Evolutionary conservation across 2,888 invertebrate species (phyloP).

Genomic region (Tinea trinotella): DNA sequence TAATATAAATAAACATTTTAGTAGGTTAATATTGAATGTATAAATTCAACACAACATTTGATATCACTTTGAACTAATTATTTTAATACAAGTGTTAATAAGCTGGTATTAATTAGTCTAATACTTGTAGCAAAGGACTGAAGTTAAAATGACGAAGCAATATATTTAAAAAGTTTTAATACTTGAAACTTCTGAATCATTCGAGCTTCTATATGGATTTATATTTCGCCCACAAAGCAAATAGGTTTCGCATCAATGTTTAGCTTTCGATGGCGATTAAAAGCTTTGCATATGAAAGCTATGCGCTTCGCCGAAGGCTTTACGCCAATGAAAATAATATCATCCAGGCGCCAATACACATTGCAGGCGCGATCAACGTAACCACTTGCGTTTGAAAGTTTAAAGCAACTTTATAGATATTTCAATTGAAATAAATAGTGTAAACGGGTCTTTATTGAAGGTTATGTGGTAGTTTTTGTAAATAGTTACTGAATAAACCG

Average conservation of each 20-base stretch:
- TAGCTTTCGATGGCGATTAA: slow-evolving; percentile 15
- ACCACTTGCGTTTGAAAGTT: no score
- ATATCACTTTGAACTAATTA: no score
- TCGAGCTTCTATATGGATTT: neutral
- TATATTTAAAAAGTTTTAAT: no score
- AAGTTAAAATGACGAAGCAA: no score
- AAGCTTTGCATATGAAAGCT: slow-evolving; percentile 16
- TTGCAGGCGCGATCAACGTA: neutral
- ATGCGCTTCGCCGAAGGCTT: slow-evolving; percentile 12
- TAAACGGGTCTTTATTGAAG: neutral
- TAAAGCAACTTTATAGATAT: neutral
- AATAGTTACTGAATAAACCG: slow-evolving; percentile 6
- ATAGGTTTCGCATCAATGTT: slow-evolving; percentile 15
- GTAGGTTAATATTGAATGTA: no score
- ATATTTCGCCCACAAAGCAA: slow-evolving; percentile 6
- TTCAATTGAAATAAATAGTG: neutral
- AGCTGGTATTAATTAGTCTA: no score
- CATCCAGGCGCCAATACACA: slow-evolving; percentile 2
- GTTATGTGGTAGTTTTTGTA: neutral
- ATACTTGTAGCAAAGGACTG: no score
- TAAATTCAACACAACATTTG: no score
- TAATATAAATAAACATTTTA: no score
- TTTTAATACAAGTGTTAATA: no score
- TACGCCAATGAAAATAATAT: slow-evolving; percentile 8
- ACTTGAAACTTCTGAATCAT: neutral